A percentile compares a stretch with the other conserved stretches of the same genome.
These are phyloP conservation scores for Trachythela sp. DNA, from an alignment of 64 coral and sea anemone species.

Conservation along the genomic window DNA sequence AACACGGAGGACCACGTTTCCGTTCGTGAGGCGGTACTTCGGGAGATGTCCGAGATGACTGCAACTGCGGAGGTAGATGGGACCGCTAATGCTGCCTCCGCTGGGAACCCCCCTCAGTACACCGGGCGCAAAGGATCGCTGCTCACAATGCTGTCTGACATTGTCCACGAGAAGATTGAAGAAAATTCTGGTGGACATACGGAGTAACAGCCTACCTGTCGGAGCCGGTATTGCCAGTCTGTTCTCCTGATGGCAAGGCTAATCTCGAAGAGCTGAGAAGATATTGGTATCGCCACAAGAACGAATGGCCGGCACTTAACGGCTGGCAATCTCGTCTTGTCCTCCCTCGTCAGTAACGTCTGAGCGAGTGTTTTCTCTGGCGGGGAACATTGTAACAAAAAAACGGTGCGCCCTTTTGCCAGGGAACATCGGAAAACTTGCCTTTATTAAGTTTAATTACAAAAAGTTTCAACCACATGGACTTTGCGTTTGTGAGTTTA, in stretches of 20 bases:
- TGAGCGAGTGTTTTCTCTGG: neutral
- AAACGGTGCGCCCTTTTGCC: neutral
- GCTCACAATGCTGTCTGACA: too few relatives aligned
- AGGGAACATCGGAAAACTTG: too few relatives aligned
- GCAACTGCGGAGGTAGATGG: neutral
- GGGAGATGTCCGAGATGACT: neutral
- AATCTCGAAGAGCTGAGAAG: neutral
- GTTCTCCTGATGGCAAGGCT: too few relatives aligned
- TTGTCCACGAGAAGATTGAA: too few relatives aligned
- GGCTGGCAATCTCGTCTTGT: neutral
- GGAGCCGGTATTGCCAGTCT: too few relatives aligned
- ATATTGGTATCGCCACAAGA: conserved; percentile 2
- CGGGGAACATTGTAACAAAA: conserved; percentile 3
- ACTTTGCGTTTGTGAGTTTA: too few relatives aligned
- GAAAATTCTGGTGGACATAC: neutral
- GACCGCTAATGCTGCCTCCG: too few relatives aligned
- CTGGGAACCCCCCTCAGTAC: too few relatives aligned
- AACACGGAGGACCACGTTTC: neutral
- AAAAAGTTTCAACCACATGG: neutral
- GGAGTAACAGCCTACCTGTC: too few relatives aligned
- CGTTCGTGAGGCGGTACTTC: neutral
- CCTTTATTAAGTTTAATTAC: too few relatives aligned
- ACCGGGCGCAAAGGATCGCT: too few relatives aligned
- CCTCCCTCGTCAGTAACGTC: neutral
- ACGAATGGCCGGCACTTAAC: neutral